A percentile compares a stretch with the other conserved stretches of the same genome.
Conservation (phyloP, 2,888 invertebrate genomes). For the Steinernema hermaphroditum region DNA sequence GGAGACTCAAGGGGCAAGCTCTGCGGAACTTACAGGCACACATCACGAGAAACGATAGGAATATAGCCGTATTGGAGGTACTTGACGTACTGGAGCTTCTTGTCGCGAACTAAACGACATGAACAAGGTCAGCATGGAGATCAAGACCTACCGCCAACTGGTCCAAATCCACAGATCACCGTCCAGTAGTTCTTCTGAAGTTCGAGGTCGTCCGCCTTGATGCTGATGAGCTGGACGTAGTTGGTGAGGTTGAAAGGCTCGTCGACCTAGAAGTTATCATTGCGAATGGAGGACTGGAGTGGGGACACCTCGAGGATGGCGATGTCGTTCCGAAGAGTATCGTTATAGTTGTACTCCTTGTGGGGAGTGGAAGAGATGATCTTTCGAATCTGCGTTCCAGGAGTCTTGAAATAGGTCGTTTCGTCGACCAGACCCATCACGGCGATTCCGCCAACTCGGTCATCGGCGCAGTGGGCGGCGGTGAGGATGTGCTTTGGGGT, state of each 20-base stretch:
- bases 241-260: background rate
- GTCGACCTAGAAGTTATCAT: background rate
- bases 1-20: too few relatives aligned
- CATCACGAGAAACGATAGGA: background rate
- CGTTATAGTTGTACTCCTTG: background rate
- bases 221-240: background rate
- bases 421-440: background rate
- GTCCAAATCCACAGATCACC: background rate
- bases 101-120: background rate
- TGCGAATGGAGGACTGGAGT: background rate
- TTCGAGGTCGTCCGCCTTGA: background rate
- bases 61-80: slow-evolving; percentile 8
- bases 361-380: background rate
- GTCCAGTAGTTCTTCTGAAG: background rate
- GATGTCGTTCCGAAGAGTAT: background rate
- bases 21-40: background rate
- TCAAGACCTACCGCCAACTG: background rate
- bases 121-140: background rate
- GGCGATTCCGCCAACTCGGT: background rate
- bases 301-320: background rate
- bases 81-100: background rate
- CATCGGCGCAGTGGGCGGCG: background rate
- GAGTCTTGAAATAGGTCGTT: background rate
- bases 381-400: background rate
- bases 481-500: background rate